A percentile compares a stretch with the other conserved stretches of the same genome.
Evolutionary conservation across 2,113 vertebrate genomes (phyloP).

Genomic region (Rana temporaria): DNA sequence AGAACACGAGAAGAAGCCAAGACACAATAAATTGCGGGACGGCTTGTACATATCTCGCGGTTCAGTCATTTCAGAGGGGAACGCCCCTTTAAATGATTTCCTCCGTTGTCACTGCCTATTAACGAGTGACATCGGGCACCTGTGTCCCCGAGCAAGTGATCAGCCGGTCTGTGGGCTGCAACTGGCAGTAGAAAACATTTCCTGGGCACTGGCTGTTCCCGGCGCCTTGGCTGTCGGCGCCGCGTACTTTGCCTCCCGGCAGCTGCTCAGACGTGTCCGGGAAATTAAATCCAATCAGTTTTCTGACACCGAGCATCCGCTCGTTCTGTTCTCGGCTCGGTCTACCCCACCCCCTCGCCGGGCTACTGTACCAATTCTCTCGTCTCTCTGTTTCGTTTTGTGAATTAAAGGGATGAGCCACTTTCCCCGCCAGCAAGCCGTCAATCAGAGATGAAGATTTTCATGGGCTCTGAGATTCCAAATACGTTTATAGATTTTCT

Average conservation of each 20-base stretch:
- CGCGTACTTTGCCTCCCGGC: background rate
- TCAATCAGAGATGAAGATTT: too few relatives aligned
- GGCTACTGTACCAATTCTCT: too few relatives aligned
- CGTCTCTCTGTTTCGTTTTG: too few relatives aligned
- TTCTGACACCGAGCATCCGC: background rate
- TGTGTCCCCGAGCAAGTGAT: conserved; percentile 1
- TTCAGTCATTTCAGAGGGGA: too few relatives aligned
- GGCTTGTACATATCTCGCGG: too few relatives aligned
- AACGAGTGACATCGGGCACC: background rate
- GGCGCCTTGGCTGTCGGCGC: background rate
- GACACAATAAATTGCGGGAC: too few relatives aligned
- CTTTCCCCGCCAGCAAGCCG: too few relatives aligned
- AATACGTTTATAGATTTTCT: too few relatives aligned
- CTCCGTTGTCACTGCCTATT: background rate
- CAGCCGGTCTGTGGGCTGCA: conserved; percentile 9
- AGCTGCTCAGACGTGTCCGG: background rate
- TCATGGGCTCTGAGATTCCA: too few relatives aligned
- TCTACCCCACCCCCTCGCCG: background rate
- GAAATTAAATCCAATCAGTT: conserved; percentile 1
- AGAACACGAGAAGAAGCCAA: too few relatives aligned
- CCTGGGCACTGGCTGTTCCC: conserved; percentile 13
- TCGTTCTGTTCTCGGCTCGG: background rate
- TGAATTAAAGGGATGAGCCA: too few relatives aligned
- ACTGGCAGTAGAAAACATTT: background rate
- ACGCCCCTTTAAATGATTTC: too few relatives aligned